phyloP scores from a whole-genome alignment of 2,113 vertebrate species.

The Zootoca vivipara region DNA sequence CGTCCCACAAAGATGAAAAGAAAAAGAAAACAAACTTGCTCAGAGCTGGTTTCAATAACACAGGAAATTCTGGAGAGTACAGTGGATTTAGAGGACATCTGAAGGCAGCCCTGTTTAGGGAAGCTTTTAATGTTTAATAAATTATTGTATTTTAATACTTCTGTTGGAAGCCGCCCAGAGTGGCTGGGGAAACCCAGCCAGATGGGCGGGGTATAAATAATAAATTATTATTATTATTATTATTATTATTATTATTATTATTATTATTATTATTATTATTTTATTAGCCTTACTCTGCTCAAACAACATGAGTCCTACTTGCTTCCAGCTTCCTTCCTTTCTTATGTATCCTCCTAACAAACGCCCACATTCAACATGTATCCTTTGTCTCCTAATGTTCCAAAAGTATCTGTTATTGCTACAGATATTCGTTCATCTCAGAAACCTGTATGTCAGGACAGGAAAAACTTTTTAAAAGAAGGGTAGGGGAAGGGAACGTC shows the following conservation, averaged over 20 bases:
- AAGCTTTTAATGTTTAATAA: too few species aligned
- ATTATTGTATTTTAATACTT: too few species aligned
- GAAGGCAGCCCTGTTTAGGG: too few species aligned
- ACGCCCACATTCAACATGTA: background rate
- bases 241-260: too few species aligned
- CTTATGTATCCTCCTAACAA: background rate
- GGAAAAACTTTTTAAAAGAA: background rate
- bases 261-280: too few species aligned
- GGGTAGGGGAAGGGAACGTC: background rate
- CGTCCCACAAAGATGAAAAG: background rate
- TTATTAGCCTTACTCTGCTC: conserved; percentile 38
- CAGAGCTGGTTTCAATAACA: background rate
- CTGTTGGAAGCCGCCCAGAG: too few species aligned
- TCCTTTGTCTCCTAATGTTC: background rate
- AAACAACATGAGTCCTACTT: conserved; percentile 22
- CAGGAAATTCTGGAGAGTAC: conserved; percentile 47
- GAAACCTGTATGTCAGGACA: background rate
- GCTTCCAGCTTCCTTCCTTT: background rate
- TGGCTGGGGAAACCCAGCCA: too few species aligned
- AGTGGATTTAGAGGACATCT: conserved; percentile 39
- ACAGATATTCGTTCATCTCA: background rate
- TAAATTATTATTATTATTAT: too few species aligned
- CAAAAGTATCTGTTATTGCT: background rate
- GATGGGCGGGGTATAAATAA: too few species aligned
- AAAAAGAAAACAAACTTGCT: conserved; percentile 11